Base-by-base conservation (phyloP, 2,888 invertebrate genomes). In the Mesopsocus fuscifrons region DNA sequence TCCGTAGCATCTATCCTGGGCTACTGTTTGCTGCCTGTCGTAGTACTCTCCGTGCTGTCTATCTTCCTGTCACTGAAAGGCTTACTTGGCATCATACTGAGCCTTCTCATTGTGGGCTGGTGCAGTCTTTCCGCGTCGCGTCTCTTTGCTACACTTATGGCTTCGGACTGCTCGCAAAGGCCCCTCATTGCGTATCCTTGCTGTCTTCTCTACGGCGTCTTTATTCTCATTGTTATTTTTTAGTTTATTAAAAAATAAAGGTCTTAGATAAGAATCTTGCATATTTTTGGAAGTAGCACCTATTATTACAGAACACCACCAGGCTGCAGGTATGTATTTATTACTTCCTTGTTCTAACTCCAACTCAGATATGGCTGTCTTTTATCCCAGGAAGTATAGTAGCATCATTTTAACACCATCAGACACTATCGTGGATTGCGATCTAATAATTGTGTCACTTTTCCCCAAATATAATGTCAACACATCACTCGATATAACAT, bases 1-100 rank as follows among this genome's bases (percentile, higher is more conserved):
- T 78, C 81, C 54, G 85, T 87, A 3, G 81, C 84, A 1, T 84
- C 84, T 54, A 81, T 92, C 35, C 65, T 95, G 45, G 94, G 94
- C 3, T 94, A 95, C 59, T 89, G 91, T 60, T 72, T 94, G 53
- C 66, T 94, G 47, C 94, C 94, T 1, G 84, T 94, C 66, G 85
- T 91, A 13, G 74, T 72, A n/a, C 66, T 95, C 23, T 84, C 91
- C 4, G 71, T 78, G 6, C 53, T 85, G 8, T 77, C 84, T 33
- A 69, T 87, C 49, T 72, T 91, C 52, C 60, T 83, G 22, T 74
- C 79, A 5, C 64, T 94, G n/a, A 49, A 49, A 61, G 80, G 77
- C 3, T 57, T 71, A 2, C 45, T 76, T 8, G 87, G 87, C 2
- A 67, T 78, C 41, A 59, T 69, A 43, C 54, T 82, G 30, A 75